Percentiles rank a stretch among this genome's conserved stretches.
These are phyloP conservation scores for Zaprionus tsacasi DNA, from an alignment of 1,140 invertebrate species.

Conservation along the genomic window DNA sequence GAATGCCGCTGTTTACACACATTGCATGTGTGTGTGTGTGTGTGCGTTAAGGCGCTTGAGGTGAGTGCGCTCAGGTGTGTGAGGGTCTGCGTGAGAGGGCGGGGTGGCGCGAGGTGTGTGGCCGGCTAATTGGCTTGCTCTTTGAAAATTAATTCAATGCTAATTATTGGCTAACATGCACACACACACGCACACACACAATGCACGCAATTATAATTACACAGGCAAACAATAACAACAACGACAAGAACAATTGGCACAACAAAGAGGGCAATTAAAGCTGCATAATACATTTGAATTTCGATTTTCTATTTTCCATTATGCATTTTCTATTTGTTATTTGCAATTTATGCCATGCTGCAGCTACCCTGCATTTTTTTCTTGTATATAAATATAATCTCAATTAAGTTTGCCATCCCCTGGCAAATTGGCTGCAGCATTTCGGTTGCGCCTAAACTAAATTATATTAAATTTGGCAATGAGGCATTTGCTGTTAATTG, in stretches of 20 bases:
- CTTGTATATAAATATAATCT: constrained; percentile 8
- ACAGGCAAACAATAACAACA: constrained; percentile 25
- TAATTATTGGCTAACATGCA: constrained; percentile 69
- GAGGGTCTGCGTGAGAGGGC: not conserved
- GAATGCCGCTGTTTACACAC: constrained; percentile 3
- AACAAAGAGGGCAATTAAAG: constrained; percentile 61
- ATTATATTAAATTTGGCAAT: constrained; percentile 33
- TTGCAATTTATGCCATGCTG: constrained; percentile 5
- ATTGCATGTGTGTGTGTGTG: not conserved
- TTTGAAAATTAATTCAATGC: constrained; percentile 76
- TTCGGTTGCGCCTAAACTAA: constrained; percentile 28
- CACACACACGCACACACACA: constrained; percentile 35
- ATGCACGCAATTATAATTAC: constrained; percentile 71
- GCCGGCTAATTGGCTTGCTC: constrained; percentile 67
- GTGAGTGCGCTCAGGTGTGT: constrained; percentile 5
- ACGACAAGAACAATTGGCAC: constrained; percentile 10
- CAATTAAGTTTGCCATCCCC: constrained; percentile 40
- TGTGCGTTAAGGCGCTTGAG: not conserved
- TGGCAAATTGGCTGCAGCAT: constrained; percentile 16
- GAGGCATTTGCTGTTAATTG: constrained; percentile 38
- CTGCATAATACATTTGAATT: constrained; percentile 52
- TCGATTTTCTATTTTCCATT: not conserved
- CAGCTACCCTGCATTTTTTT: not conserved
- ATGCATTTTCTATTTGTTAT: constrained; percentile 23
- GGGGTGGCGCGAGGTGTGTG: constrained; percentile 38